Conservation (phyloP, 1,140 invertebrate genomes). For the Choristoneura fumiferana region DNA sequence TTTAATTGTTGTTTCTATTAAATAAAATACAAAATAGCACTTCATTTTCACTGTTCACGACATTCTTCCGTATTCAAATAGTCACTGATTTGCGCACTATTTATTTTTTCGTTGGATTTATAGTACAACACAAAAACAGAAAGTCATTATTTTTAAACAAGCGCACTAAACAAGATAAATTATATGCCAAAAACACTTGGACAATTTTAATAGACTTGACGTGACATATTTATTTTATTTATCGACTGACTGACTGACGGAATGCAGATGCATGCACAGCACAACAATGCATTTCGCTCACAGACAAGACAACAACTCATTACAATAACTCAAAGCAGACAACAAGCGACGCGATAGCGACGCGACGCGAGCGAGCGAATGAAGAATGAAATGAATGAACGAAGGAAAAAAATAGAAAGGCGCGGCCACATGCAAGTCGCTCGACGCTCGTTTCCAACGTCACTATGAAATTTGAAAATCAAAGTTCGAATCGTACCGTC, state of each 20-base stretch:
- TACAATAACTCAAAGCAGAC: too few species aligned
- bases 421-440: too few species aligned
- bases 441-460: too few species aligned
- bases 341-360: too few species aligned
- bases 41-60: slow-evolving; percentile 55
- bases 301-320: too few species aligned
- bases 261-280: too few species aligned
- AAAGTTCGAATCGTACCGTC: too few species aligned
- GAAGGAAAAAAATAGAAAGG: too few species aligned
- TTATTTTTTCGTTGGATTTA: background rate
- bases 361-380: too few species aligned
- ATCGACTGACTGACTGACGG: slow-evolving; percentile 7
- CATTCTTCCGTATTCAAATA: slow-evolving; percentile 22
- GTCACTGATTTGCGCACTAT: slow-evolving; percentile 12
- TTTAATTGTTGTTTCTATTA: slow-evolving; percentile 40
- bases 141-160: slow-evolving; percentile 6
- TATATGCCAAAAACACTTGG: background rate
- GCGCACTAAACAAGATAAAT: background rate
- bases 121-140: background rate
- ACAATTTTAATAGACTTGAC: slow-evolving; percentile 8
- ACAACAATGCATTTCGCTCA: background rate
- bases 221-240: slow-evolving; percentile 11
- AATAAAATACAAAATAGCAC: slow-evolving; percentile 42
- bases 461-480: too few species aligned
- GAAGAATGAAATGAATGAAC: too few species aligned